Percentiles rank a stretch among this genome's conserved stretches.
Conservation (phyloP, 1,140 invertebrate species). For the Ladona fulva region DNA sequence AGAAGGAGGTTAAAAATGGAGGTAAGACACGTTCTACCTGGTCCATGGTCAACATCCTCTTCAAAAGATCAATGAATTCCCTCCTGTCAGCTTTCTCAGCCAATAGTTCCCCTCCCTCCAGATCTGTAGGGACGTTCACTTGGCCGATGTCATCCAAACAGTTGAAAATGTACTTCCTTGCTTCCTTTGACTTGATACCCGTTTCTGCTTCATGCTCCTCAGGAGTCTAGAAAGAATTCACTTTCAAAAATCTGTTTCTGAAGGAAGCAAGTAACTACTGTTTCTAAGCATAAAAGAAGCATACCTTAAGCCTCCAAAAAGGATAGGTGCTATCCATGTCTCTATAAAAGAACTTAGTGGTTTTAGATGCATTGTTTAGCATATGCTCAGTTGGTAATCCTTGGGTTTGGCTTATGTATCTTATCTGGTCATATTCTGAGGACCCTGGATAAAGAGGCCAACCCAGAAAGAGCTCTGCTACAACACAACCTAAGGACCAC, state of each 20-base stretch:
- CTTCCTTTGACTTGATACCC: constrained; percentile 97
- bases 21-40: constrained; percentile 52
- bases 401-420: constrained; percentile 83
- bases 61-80: constrained; percentile 94
- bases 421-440: constrained; percentile 99
- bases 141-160: constrained; percentile 97
- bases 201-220: constrained; percentile 98
- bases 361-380: constrained; percentile 98
- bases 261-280: neutral
- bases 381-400: constrained; percentile 96
- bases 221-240: constrained; percentile 55
- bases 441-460: constrained; percentile 99
- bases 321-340: constrained; percentile 94
- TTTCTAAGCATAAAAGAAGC: constrained; percentile 7
- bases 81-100: constrained; percentile 92
- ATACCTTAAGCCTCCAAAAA: constrained; percentile 88
- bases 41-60: constrained; percentile 96
- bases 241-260: too few species aligned
- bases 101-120: constrained; percentile 88
- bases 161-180: constrained; percentile 99
- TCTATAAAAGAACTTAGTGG: constrained; percentile 96
- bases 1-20: neutral
- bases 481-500: constrained; percentile 99
- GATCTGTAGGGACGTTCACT: constrained; percentile 93
- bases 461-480: constrained; percentile 96